Evolutionary conservation across 2,113 vertebrate genomes (phyloP).

Genomic region (Pangasianodon hypophthalmus): DNA sequence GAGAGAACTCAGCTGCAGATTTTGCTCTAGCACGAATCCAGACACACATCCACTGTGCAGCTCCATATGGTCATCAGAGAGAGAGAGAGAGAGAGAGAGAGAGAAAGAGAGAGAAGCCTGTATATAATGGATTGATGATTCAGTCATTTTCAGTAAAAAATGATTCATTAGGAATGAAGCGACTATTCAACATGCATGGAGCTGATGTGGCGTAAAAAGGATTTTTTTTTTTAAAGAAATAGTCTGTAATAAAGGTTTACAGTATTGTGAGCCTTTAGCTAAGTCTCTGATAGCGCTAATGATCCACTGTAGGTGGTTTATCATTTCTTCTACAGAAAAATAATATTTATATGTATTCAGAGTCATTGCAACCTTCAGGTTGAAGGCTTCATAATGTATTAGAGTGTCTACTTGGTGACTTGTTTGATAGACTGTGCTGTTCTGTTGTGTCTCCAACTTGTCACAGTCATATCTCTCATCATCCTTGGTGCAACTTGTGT

Average conservation of each 20-base stretch:
- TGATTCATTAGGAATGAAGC: conserved; percentile 1
- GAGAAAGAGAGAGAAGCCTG: not conserved
- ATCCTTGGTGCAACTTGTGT: conserved; percentile 5
- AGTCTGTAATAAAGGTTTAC: not conserved
- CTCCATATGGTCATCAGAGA: conserved; percentile 23
- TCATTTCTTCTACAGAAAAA: not conserved
- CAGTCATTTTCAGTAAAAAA: conserved; percentile 11
- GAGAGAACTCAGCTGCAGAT: conserved; percentile 30
- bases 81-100: not conserved
- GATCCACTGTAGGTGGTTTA: not conserved
- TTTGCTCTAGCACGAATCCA: not conserved
- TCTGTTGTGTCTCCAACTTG: conserved; percentile 23
- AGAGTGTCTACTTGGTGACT: conserved; percentile 18
- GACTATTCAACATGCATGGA: conserved; percentile 2
- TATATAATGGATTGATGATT: conserved; percentile 18
- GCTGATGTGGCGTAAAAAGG: not conserved
- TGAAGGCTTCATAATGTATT: conserved; percentile 11
- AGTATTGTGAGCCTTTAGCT: not conserved
- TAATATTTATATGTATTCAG: not conserved
- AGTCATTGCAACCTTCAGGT: not conserved
- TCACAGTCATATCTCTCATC: conserved; percentile 25
- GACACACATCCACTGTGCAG: not conserved
- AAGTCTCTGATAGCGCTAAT: not conserved
- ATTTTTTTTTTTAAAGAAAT: not conserved
- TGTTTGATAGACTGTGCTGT: not conserved